These are phyloP conservation scores for Caenorhabditis sp. DNA, from an alignment of 2,888 invertebrate genomes.

Conservation along the genomic window DNA sequence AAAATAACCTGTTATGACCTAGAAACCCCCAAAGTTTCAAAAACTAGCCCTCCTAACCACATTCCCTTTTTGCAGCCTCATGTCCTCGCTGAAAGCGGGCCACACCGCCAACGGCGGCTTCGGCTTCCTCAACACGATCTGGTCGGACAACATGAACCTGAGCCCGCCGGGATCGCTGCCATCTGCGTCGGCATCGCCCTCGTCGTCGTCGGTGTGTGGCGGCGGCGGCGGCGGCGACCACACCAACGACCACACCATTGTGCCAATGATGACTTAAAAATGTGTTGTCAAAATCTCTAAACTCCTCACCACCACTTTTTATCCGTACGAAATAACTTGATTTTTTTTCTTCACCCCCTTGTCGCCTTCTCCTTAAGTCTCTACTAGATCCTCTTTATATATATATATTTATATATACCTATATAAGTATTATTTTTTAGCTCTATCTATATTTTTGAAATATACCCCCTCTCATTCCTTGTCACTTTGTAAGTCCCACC, in stretches of 20 bases:
- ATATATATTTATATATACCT: slow-evolving; percentile 44
- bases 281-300: not conserved
- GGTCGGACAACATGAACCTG: slow-evolving; percentile 46
- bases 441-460: slow-evolving; percentile 63
- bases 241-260: slow-evolving; percentile 52
- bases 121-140: slow-evolving; percentile 59
- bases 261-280: slow-evolving; percentile 16
- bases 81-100: slow-evolving; percentile 43
- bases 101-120: slow-evolving; percentile 44
- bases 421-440: slow-evolving; percentile 42
- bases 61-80: slow-evolving; percentile 36
- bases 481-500: slow-evolving; percentile 5
- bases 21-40: no score
- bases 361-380: no score
- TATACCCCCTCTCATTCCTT: no score
- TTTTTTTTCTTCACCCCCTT: not conserved
- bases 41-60: no score
- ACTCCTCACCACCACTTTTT: not conserved
- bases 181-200: slow-evolving; percentile 50
- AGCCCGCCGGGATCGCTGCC: slow-evolving; percentile 39
- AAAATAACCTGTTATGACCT: no score
- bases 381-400: slow-evolving; percentile 1
- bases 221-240: not conserved
- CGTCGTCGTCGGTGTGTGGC: slow-evolving; percentile 43
- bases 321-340: not conserved